Evolutionary conservation across 2,113 vertebrate species (phyloP).

Genomic region (Chlorocebus sabaeus): DNA sequence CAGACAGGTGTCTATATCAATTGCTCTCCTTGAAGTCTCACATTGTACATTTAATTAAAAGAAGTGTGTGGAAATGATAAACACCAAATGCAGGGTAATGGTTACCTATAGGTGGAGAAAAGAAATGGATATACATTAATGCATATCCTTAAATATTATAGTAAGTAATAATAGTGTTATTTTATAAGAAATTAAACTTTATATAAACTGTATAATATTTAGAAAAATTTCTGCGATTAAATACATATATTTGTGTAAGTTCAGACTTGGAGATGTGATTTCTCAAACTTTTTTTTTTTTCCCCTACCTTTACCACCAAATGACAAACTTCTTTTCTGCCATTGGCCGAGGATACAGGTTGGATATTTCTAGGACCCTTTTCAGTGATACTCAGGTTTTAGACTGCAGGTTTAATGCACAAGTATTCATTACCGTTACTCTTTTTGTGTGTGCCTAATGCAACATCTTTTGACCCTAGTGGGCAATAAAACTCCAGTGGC

Average conservation of each 20-base stretch:
- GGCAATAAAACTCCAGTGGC: neutral
- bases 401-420: neutral
- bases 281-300: neutral
- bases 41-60: neutral
- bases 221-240: neutral
- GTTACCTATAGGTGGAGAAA: no score
- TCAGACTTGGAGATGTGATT: neutral
- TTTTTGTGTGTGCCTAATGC: neutral
- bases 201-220: neutral
- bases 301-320: neutral
- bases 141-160: neutral
- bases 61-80: no score
- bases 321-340: neutral
- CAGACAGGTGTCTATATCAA: neutral
- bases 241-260: neutral
- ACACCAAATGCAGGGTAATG: no score
- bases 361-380: neutral
- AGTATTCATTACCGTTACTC: neutral
- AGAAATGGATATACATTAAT: no score
- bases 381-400: neutral
- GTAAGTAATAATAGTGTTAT: neutral
- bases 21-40: neutral
- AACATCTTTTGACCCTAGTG: neutral
- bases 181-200: neutral
- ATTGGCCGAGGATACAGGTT: neutral